Conservation (phyloP, 2,113 vertebrate species). For the Xenus cinereus region DNA sequence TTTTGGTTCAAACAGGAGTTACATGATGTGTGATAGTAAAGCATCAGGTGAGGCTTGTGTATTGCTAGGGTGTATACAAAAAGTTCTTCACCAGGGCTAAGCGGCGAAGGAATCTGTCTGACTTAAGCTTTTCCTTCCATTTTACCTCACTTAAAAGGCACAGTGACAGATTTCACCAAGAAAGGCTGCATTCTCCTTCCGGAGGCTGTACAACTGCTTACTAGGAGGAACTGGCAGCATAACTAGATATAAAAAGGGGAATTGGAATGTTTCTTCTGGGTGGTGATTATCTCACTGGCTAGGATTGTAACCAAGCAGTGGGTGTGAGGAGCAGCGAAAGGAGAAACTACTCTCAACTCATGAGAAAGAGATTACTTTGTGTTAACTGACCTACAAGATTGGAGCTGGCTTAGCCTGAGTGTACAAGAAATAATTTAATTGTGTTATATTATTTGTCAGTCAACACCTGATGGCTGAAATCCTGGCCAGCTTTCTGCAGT, state of each 20-base stretch:
- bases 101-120: not conserved
- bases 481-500: not conserved
- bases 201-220: conserved; percentile 14
- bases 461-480: not conserved
- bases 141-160: not conserved
- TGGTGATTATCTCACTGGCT: conserved; percentile 63
- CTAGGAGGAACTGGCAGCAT: conserved; percentile 44
- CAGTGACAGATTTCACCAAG: not conserved
- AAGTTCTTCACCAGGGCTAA: not conserved
- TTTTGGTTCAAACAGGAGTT: not conserved
- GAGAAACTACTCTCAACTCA: conserved; percentile 21
- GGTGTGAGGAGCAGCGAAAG: conserved; percentile 29
- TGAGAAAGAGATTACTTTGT: conserved; percentile 21
- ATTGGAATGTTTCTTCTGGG: conserved; percentile 63
- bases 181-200: conserved; percentile 25
- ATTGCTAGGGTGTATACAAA: not conserved
- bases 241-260: conserved; percentile 64
- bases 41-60: not conserved
- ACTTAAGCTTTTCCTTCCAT: conserved; percentile 9
- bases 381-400: not conserved
- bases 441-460: not conserved
- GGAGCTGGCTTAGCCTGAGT: not conserved
- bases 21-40: not conserved
- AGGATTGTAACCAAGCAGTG: conserved; percentile 62
- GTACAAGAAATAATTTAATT: not conserved